Evolutionary conservation across 2,888 invertebrate genomes (phyloP).

Genomic region (Poecilus cupreus): DNA sequence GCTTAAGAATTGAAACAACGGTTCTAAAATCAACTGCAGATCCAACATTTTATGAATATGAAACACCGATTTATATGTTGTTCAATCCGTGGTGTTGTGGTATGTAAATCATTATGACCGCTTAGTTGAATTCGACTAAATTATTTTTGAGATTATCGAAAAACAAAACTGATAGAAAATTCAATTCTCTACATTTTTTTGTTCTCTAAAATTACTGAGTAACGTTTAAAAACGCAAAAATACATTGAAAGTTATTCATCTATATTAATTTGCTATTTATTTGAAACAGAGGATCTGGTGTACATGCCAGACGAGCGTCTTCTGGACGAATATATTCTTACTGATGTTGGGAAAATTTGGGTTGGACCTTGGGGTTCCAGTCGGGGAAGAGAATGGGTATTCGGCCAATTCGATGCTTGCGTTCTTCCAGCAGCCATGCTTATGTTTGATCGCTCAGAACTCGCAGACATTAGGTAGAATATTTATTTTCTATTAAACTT

Average conservation of each 20-base stretch:
- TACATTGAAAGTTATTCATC: too few species aligned
- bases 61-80: constrained; percentile 82
- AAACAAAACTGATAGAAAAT: too few species aligned
- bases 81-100: constrained; percentile 91
- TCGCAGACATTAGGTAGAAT: constrained; percentile 76
- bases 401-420: constrained; percentile 85
- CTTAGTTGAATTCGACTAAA: too few species aligned
- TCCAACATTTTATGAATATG: constrained; percentile 76
- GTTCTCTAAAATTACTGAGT: too few species aligned
- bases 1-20: constrained; percentile 78
- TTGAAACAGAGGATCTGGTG: constrained; percentile 81
- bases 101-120: constrained; percentile 73
- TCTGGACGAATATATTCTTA: constrained; percentile 85
- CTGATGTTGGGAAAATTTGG: constrained; percentile 91
- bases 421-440: constrained; percentile 83
- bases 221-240: too few species aligned
- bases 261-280: neutral
- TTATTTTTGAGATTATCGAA: too few species aligned
- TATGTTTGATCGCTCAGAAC: constrained; percentile 80
- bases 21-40: constrained; percentile 70
- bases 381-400: constrained; percentile 88
- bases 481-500: neutral
- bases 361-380: constrained; percentile 84
- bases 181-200: too few species aligned
- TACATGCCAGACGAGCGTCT: constrained; percentile 82